Base-by-base conservation (phyloP, 2,888 invertebrate species). In the Baccha elongata region DNA sequence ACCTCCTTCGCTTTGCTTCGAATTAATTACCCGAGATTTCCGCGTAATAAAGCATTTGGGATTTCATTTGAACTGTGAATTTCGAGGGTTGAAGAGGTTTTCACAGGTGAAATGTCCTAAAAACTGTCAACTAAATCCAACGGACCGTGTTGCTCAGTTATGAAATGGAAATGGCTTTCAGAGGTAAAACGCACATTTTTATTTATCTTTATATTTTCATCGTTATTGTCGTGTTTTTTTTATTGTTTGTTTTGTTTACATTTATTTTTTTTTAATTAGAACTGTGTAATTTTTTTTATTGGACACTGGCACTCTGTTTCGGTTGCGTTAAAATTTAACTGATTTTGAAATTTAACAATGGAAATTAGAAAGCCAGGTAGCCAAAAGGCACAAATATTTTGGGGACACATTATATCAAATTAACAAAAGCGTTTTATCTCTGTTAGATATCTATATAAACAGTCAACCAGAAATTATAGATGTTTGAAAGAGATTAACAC, bases 21-120 rank as follows among this genome's bases (percentile, higher is more conserved):
- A 78, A 74, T 84, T 84, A 84, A 84, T 84, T 84, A 84, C 79
- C 79, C 79, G 79, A 73, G 79, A 79, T 84, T 74, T 84, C 84
- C 84, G 84, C 79, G 84, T 76, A 84, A 84, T 84, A 84, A 84
- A 84, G 65, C 73, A 79, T 76, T 83, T 76, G 10, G 50, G 35
- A 67, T 67, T 50, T 81, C 81, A 72, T 55, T 83, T 52, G 72
- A 72, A 62, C 29, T 53, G 50, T 15, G 46, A 73, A 48, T 17
- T 29, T n/a, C 15, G 64, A 13, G 44, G 58, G 58, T 68, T 50
- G 62, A 40, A 60, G 13, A 68, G 65, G 69, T 40, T 40, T 83
- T 83, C 76, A 83, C 76, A 78, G 72, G 78, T 78, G 72, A 78
- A 78, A 64, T 78, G 72, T 78, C 83, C 83, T 62, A 81, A 81